phyloP scores from a whole-genome alignment of 2,888 invertebrate genomes.

The Parelbella ahira region DNA sequence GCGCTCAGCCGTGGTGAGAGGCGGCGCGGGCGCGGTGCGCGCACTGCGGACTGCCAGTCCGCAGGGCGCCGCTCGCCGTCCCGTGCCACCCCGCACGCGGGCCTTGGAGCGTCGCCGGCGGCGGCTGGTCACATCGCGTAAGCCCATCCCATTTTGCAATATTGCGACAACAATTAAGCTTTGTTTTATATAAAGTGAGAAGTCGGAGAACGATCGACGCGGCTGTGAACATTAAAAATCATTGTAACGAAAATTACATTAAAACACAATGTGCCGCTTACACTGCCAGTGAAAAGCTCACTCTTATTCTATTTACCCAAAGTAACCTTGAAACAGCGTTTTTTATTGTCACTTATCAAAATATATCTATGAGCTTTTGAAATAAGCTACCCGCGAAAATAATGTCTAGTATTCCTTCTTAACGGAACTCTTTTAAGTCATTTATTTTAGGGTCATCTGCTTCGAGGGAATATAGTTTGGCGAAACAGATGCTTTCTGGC shows the following conservation, averaged over 20 bases:
- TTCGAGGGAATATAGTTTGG: too few relatives aligned
- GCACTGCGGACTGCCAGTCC: constrained; percentile 41
- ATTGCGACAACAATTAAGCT: constrained; percentile 81
- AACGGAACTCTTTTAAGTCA: too few relatives aligned
- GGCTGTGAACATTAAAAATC: constrained; percentile 79
- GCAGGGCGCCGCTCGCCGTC: constrained; percentile 62
- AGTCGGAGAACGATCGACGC: constrained; percentile 63
- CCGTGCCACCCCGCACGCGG: constrained; percentile 69
- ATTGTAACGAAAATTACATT: constrained; percentile 44
- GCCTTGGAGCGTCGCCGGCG: constrained; percentile 66
- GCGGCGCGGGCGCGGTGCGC: constrained; percentile 67
- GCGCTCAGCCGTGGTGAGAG: constrained; percentile 64
- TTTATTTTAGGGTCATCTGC: too few relatives aligned
- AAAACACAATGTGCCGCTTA: constrained; percentile 30
- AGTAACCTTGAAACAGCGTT: too few relatives aligned
- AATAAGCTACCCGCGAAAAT: too few relatives aligned
- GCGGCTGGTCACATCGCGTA: constrained; percentile 86
- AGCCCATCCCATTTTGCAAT: constrained; percentile 84
- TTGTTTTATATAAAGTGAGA: constrained; percentile 55
- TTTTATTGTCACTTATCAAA: too few relatives aligned
- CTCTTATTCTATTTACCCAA: too few relatives aligned
- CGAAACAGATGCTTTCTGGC: too few relatives aligned
- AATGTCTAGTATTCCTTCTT: too few relatives aligned
- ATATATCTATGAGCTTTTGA: too few relatives aligned
- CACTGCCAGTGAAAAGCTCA: too few relatives aligned